Percentiles rank a stretch among this genome's conserved stretches.
Conservation (phyloP, 1,140 invertebrate species). For the Oedothorax gibbosus region DNA sequence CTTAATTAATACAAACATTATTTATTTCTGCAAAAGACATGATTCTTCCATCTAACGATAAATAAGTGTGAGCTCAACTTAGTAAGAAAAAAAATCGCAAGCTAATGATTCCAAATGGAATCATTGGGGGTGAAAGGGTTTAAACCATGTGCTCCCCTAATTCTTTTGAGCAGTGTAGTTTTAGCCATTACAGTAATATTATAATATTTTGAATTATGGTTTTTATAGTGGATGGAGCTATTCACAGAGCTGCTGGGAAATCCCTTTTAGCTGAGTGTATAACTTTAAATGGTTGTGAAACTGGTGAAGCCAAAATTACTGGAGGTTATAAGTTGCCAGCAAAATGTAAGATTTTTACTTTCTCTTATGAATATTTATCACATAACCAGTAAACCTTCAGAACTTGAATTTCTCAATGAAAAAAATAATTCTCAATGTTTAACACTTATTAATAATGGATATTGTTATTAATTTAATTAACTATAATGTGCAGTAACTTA, state of each 20-base stretch:
- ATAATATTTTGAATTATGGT: background rate
- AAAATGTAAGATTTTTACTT: conserved; percentile 72
- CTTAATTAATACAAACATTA: too few relatives aligned
- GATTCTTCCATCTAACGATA: background rate
- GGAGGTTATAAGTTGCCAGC: conserved; percentile 80
- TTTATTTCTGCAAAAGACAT: too few relatives aligned
- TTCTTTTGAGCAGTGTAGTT: background rate
- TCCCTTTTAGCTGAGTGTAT: conserved; percentile 77
- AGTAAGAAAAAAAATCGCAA: background rate
- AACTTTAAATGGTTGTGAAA: conserved; percentile 78
- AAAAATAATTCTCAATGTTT: too few relatives aligned
- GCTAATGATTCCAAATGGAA: background rate
- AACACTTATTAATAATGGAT: too few relatives aligned
- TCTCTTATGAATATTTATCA: too few relatives aligned
- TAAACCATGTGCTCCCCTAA: background rate
- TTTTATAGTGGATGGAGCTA: conserved; percentile 81
- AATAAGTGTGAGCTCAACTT: background rate
- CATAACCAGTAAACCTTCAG: too few relatives aligned
- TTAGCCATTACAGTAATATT: background rate
- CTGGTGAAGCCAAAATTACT: conserved; percentile 85
- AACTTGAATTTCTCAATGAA: too few relatives aligned
- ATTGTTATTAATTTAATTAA: too few relatives aligned
- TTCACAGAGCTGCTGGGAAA: conserved; percentile 81
- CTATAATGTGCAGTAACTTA: too few relatives aligned
- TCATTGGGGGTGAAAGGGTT: background rate